Percentiles rank a stretch among this genome's conserved stretches.
These are phyloP conservation scores for Camptogramma bilineatum DNA, from an alignment of 2,888 invertebrate species.

Conservation along the genomic window DNA sequence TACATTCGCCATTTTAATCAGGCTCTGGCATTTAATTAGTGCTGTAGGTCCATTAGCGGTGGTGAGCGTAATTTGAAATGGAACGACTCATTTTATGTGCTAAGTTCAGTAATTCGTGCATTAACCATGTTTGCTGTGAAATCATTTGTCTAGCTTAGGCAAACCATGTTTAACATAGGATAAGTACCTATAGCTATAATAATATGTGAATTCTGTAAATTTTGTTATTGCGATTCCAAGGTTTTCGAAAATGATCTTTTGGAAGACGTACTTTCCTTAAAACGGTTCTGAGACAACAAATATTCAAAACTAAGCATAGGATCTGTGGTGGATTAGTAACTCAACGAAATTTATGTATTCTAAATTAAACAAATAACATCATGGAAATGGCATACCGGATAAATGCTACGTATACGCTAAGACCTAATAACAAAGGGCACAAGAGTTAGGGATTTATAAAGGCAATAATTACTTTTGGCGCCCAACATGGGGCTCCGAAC, in stretches of 20 bases:
- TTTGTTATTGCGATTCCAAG: no score
- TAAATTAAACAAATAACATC: neutral
- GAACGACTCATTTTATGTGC: neutral
- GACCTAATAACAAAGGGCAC: conserved; percentile 14
- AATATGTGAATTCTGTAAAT: neutral
- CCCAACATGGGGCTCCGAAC: conserved; percentile 20
- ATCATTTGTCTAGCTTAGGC: neutral
- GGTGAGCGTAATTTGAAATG: conserved; percentile 15
- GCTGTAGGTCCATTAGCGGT: conserved; percentile 17
- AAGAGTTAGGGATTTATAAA: conserved; percentile 7
- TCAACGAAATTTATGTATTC: neutral
- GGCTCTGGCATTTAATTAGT: conserved; percentile 18
- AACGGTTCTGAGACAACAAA: no score
- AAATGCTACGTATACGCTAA: neutral
- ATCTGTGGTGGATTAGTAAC: no score
- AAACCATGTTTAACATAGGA: neutral
- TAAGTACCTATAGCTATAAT: no score
- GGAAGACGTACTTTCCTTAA: no score
- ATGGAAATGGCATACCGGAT: neutral
- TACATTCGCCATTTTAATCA: conserved; percentile 22
- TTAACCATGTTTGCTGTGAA: neutral
- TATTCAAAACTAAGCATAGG: no score
- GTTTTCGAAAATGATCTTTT: no score
- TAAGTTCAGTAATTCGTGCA: conserved; percentile 2
- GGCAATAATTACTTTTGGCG: conserved; percentile 16